These are phyloP conservation scores for Strongylocentrotus purpuratus DNA, from an alignment of 35 echinoderm and acorn worm genomes.

Conservation along the genomic window DNA sequence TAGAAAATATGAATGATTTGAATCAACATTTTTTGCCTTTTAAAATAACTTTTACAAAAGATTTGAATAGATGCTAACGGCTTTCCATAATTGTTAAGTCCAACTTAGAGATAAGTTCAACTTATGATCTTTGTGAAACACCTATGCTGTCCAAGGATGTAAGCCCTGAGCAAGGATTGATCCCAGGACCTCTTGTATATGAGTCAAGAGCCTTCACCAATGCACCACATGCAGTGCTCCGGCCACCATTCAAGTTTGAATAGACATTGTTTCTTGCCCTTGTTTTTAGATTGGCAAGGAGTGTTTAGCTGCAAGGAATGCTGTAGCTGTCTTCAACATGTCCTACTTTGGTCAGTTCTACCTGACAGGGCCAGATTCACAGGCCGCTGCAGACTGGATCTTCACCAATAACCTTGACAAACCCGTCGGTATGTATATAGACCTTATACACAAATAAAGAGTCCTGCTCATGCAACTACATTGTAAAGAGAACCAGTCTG, in stretches of 20 bases:
- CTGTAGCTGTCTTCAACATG: slow-evolving; percentile 93
- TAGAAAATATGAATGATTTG: no score
- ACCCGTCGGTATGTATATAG: slow-evolving; percentile 65
- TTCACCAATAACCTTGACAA: slow-evolving; percentile 90
- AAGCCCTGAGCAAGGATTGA: neutral
- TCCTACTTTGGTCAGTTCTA: slow-evolving; percentile 98
- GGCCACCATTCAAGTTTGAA: no score
- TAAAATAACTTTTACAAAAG: no score
- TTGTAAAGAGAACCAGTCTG: neutral
- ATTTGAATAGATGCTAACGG: no score
- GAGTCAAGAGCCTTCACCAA: no score
- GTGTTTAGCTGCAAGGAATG: slow-evolving; percentile 71
- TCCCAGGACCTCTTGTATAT: no score
- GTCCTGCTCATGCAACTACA: neutral
- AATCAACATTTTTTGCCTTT: no score
- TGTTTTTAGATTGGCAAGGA: slow-evolving; percentile 84
- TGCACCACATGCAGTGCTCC: no score
- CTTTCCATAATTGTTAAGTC: no score
- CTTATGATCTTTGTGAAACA: neutral
- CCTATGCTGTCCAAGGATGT: neutral
- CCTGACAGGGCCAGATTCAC: slow-evolving; percentile 87
- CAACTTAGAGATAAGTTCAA: no score
- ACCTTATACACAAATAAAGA: neutral
- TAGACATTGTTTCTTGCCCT: neutral
- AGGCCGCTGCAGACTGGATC: slow-evolving; percentile 92